A percentile compares a stretch with the other conserved stretches of the same genome.
phyloP scores from a whole-genome alignment of 2,113 vertebrate genomes.

The Tichodroma muraria region DNA sequence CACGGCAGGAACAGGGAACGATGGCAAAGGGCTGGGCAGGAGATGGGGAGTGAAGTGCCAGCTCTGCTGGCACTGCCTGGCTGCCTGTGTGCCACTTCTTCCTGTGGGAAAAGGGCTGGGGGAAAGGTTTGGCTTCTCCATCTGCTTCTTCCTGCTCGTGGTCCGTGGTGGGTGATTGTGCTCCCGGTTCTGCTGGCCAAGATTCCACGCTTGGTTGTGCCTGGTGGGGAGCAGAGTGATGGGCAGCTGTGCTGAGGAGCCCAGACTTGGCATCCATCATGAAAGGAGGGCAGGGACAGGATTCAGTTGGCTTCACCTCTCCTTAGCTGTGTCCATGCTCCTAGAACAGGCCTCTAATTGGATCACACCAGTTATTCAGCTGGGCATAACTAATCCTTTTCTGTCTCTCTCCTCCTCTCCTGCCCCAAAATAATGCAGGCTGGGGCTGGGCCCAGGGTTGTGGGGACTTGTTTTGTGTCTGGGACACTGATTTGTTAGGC shows the following conservation, averaged over 20 bases:
- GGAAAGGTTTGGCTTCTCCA: not conserved
- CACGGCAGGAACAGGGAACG: not conserved
- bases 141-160: not conserved
- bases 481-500: not conserved
- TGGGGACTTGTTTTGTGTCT: not conserved
- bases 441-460: not conserved
- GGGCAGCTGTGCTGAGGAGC: constrained; percentile 29
- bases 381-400: not conserved
- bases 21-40: not conserved
- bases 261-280: not conserved
- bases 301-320: not conserved
- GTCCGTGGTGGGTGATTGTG: not conserved
- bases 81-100: not conserved
- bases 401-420: not conserved
- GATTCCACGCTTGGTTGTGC: not conserved
- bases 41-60: rapidly evolving
- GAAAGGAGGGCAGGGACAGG: not conserved
- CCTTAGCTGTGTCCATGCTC: not conserved
- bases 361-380: not conserved
- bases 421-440: not conserved
- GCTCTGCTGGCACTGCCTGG: not conserved
- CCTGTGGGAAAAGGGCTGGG: not conserved
- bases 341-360: constrained; percentile 14
- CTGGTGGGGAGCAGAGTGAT: not conserved
- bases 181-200: not conserved